A percentile compares a stretch with the other conserved stretches of the same genome.
phyloP scores from a whole-genome alignment of 1,140 invertebrate species.

The Drosophila funebris region DNA sequence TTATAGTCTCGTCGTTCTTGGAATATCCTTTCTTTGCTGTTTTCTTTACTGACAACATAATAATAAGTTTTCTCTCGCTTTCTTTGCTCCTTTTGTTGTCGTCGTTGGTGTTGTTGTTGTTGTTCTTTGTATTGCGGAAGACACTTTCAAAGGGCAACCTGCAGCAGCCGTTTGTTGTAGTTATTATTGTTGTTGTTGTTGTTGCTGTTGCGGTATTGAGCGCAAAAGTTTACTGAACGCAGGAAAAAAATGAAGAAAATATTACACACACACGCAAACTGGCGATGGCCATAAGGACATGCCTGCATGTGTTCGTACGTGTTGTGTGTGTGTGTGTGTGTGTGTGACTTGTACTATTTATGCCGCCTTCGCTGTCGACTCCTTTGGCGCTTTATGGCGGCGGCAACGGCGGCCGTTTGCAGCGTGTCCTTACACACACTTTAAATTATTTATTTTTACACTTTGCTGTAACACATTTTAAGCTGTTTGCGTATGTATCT shows the following conservation, averaged over 20 bases:
- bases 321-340: conserved; percentile 15
- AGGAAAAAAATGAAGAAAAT: conserved; percentile 43
- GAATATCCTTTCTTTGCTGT: conserved; percentile 50
- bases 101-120: conserved; percentile 18
- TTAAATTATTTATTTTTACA: conserved; percentile 82
- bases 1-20: conserved; percentile 14
- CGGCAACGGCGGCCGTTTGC: conserved; percentile 54
- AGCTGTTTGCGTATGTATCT: conserved; percentile 25
- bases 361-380: conserved; percentile 39
- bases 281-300: conserved; percentile 41
- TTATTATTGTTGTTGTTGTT: conserved; percentile 40
- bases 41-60: conserved; percentile 77
- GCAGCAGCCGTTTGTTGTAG: conserved; percentile 59
- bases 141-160: conserved; percentile 73
- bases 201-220: conserved; percentile 70
- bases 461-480: conserved; percentile 79
- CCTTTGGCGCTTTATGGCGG: conserved; percentile 69
- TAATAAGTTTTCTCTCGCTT: conserved; percentile 69
- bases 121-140: conserved; percentile 42
- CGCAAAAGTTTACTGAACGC: conserved; percentile 75
- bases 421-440: conserved; percentile 81
- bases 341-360: conserved; percentile 63
- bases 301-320: not conserved
- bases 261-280: conserved; percentile 45
- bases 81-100: conserved; percentile 8